Conservation (phyloP, 2,113 vertebrate species). For the Microcebus griseorufus region DNA sequence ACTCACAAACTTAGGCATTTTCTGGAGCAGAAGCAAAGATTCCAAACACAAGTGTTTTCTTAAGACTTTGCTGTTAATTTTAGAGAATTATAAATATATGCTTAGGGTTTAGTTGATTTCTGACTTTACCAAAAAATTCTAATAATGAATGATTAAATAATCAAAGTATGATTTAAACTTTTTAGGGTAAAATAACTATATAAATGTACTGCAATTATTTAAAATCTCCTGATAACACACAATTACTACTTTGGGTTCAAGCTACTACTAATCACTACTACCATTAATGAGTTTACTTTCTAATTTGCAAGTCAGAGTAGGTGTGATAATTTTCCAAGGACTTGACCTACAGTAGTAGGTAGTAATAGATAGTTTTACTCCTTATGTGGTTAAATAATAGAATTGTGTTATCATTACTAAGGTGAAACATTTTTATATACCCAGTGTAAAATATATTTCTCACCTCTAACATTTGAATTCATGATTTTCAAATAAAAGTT, state of each 20-base stretch:
- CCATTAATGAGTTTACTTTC: neutral
- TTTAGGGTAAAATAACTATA: neutral
- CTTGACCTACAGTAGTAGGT: neutral
- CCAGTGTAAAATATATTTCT: neutral
- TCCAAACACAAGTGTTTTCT: neutral
- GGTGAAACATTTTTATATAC: conserved; percentile 38
- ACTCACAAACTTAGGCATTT: neutral
- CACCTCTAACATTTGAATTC: neutral
- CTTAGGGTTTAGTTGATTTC: neutral
- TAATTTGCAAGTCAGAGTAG: neutral
- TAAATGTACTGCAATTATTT: neutral
- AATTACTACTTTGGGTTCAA: neutral
- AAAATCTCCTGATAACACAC: neutral
- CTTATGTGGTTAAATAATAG: neutral
- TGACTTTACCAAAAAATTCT: conserved; percentile 1
- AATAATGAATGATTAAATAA: conserved; percentile 6
- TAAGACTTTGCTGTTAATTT: neutral
- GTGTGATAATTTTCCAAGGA: neutral
- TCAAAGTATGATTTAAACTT: neutral
- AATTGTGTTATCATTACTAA: neutral
- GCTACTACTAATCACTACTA: neutral
- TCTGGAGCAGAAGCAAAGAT: neutral
- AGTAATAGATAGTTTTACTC: neutral
- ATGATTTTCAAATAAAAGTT: neutral
- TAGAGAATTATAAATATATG: neutral